Percentiles rank a stretch among this genome's conserved stretches.
phyloP scores from a whole-genome alignment of 2,113 vertebrate genomes.

The Dunckerocampus dactyliophorus region DNA sequence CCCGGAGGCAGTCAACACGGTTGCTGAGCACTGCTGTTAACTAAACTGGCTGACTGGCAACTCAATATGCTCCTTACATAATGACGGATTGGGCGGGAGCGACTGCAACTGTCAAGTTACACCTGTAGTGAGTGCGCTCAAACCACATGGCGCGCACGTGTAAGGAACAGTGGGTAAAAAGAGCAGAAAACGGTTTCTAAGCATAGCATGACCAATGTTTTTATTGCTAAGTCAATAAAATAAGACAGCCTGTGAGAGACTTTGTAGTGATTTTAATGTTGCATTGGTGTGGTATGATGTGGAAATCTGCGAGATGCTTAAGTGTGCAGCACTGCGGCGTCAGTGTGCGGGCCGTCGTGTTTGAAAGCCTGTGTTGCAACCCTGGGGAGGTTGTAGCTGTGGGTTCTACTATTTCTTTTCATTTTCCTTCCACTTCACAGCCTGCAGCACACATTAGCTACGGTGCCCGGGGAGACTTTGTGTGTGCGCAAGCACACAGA shows the following conservation, averaged over 20 bases:
- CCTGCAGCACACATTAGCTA: slow-evolving; percentile 58
- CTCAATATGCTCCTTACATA: slow-evolving; percentile 62
- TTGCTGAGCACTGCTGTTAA: slow-evolving; percentile 60
- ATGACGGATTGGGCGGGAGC: slow-evolving; percentile 14
- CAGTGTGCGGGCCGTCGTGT: too few relatives aligned
- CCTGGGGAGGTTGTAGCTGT: slow-evolving; percentile 38
- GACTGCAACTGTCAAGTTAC: slow-evolving; percentile 1
- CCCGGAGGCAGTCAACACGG: slow-evolving; percentile 59
- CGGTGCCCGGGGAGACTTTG: slow-evolving; percentile 39
- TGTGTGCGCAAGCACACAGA: neutral
- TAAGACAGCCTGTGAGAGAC: neutral
- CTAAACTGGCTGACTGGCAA: slow-evolving; percentile 58
- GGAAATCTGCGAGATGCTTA: neutral
- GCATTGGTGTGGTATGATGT: neutral
- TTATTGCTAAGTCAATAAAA: too few relatives aligned
- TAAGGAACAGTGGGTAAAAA: neutral
- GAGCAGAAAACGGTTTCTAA: neutral
- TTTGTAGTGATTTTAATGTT: neutral
- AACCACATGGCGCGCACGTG: neutral
- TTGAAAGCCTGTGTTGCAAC: too few relatives aligned
- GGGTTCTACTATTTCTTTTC: slow-evolving; percentile 46
- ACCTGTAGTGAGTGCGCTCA: slow-evolving; percentile 17
- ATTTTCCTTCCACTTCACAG: slow-evolving; percentile 62
- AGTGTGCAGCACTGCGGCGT: too few relatives aligned
- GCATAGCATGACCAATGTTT: neutral